These are phyloP conservation scores for Mola mola DNA, from an alignment of 2,113 vertebrate species.

Conservation along the genomic window DNA sequence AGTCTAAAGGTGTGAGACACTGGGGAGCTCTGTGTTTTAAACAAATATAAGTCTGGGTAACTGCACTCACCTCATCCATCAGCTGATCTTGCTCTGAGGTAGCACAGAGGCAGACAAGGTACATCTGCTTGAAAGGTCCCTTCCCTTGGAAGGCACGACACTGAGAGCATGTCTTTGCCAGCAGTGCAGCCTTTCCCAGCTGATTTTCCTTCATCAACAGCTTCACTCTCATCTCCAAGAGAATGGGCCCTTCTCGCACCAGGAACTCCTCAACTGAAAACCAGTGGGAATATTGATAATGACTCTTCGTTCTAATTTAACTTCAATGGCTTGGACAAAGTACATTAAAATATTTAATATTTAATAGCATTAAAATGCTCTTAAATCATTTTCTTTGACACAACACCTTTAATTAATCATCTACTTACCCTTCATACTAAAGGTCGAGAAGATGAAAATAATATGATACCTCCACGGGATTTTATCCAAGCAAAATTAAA, in stretches of 20 bases:
- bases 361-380: too few relatives aligned
- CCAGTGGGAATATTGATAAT: background rate
- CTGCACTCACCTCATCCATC: conserved; percentile 88
- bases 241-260: conserved; percentile 86
- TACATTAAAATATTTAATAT: too few relatives aligned
- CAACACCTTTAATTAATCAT: too few relatives aligned
- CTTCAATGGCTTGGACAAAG: too few relatives aligned
- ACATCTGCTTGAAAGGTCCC: conserved; percentile 92
- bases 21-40: too few relatives aligned
- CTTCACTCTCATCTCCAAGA: conserved; percentile 94
- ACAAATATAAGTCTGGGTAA: background rate
- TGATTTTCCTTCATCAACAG: conserved; percentile 92
- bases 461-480: too few relatives aligned
- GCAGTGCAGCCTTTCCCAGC: conserved; percentile 84
- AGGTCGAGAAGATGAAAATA: too few relatives aligned
- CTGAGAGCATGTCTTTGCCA: conserved; percentile 92
- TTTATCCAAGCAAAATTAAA: too few relatives aligned
- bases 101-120: conserved; percentile 93
- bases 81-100: conserved; percentile 88
- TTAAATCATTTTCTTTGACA: background rate
- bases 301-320: background rate
- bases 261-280: conserved; percentile 89
- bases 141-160: conserved; percentile 86
- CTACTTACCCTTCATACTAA: too few relatives aligned
- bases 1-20: background rate